phyloP scores from a whole-genome alignment of 2,797 vertebrate species.

The Momotus momota region DNA sequence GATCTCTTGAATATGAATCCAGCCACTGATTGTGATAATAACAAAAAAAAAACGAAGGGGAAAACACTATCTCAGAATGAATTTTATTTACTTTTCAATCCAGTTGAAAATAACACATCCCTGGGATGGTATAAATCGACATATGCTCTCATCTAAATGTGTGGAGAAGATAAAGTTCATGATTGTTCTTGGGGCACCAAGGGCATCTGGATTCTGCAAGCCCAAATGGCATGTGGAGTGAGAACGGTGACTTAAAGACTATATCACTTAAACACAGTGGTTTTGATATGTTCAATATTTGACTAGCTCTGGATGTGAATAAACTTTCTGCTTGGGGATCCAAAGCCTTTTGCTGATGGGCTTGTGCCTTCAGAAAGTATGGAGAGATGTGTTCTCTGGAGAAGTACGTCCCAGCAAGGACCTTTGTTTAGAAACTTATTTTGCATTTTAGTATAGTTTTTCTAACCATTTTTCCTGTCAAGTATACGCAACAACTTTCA shows the following conservation, averaged over 20 bases:
- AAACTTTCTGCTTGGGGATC: neutral
- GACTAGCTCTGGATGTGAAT: neutral
- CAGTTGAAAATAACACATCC: neutral
- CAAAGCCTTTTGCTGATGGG: neutral
- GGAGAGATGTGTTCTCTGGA: neutral
- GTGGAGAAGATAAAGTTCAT: neutral
- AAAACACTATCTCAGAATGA: neutral
- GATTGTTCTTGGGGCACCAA: neutral
- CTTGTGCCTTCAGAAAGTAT: neutral
- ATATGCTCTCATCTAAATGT: neutral
- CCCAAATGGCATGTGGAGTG: neutral
- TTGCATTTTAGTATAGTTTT: neutral
- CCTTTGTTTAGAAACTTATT: neutral
- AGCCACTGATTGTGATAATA: neutral
- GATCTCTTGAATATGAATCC: neutral
- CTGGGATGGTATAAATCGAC: neutral
- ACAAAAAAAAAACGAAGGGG: neutral
- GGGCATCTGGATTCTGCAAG: neutral
- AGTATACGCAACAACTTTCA: neutral
- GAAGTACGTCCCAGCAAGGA: neutral
- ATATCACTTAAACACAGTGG: neutral
- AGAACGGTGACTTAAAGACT: neutral
- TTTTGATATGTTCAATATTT: neutral
- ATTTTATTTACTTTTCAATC: neutral
- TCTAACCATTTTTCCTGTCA: neutral